Base-by-base conservation (phyloP, 2,797 vertebrate species). In the Falco biarmicus region DNA sequence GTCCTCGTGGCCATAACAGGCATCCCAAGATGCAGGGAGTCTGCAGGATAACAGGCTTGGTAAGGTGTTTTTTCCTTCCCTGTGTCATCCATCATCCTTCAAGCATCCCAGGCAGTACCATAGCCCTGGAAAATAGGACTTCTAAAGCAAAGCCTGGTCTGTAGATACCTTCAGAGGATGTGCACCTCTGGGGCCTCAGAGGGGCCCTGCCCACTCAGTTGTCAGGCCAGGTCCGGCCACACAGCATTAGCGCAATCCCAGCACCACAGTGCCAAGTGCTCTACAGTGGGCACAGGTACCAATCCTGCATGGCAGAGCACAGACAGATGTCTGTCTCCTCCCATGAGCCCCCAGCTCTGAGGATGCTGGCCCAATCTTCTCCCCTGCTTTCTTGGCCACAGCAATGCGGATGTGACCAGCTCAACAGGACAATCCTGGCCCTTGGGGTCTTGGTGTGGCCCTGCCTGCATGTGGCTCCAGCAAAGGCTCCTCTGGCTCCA, bases 341-440 rank as follows among this genome's bases (percentile, higher is more conserved):
- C 24, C 15, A 20, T 0, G 1, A 16, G 22, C 41, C 54, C 73
- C 65, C 6, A 1, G 24, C 26, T 43, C 26, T 6, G 14, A 34
- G 19, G 39, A 48, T 20, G 13, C 45, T 32, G 41, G 63, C 60
- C 41, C 3, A 15, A 3, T 37, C 19, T 60, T 66, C 26, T 16
- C 20, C 53, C 16, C 15, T 1, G 0, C 7, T 48, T 45, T 25
- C 34, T 66, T 37, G 51, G 53, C 31, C 43, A 9, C 71, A 77
- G 60, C 45, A 41, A 0, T 6, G 50, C 34, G 65, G 59, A 29
- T 11, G 7, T 26, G n/a, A 61, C 22, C 85, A 57, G 20, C 32
- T 81, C 75, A 18, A 5, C 1, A 9, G 78, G 32, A 75, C 48
- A 24, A 3, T 7, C 12, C 10, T 47, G 32, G 7, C 34, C 31